Evolutionary conservation across 2,888 invertebrate species (phyloP).

Genomic region (Leptura quadrifasciata): DNA sequence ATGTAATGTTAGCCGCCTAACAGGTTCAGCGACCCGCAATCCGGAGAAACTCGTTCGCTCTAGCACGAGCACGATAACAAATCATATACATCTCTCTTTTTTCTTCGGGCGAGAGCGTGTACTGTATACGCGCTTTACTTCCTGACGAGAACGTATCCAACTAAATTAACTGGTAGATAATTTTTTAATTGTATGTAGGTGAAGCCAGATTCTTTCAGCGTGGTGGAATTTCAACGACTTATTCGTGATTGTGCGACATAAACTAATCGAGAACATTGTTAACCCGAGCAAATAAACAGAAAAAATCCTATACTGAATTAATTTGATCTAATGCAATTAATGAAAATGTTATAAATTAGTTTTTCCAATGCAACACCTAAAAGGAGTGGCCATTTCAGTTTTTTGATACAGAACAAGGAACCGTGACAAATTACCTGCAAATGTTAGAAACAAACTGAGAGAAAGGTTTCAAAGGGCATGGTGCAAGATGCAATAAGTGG

Average conservation of each 20-base stretch:
- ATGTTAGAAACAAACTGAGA: no score
- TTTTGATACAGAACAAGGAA: no score
- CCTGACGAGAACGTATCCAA: constrained; percentile 4
- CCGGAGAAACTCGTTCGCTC: constrained; percentile 56
- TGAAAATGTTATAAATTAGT: no score
- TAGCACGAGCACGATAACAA: constrained; percentile 33
- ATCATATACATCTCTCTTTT: constrained; percentile 24
- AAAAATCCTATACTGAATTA: no score
- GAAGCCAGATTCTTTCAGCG: background rate
- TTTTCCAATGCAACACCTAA: no score
- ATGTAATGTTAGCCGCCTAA: constrained; percentile 36
- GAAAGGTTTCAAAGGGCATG: no score
- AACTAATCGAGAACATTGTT: no score
- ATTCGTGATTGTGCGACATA: background rate
- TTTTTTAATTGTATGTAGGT: constrained; percentile 22
- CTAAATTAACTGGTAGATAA: constrained; percentile 6
- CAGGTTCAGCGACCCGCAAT: constrained; percentile 53
- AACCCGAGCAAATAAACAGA: no score
- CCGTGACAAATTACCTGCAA: no score
- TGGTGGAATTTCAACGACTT: background rate
- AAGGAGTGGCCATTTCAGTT: no score
- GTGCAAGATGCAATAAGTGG: no score
- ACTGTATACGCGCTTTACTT: background rate
- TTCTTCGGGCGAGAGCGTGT: constrained; percentile 1
- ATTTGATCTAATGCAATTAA: no score